These are phyloP conservation scores for Ichneumon xanthorius DNA, from an alignment of 2,888 invertebrate species.

Conservation along the genomic window DNA sequence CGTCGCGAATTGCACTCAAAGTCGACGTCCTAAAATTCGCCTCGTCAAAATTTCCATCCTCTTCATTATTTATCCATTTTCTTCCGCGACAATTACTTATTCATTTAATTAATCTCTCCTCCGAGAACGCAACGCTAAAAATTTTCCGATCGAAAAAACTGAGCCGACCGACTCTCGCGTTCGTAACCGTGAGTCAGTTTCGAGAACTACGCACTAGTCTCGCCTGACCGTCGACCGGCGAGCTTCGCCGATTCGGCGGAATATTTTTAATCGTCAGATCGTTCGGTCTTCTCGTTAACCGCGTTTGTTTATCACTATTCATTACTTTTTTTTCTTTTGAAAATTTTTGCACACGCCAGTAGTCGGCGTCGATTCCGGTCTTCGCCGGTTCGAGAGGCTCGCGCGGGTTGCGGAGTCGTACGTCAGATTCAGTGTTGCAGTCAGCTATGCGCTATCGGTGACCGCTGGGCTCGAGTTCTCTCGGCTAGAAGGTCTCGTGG, in stretches of 20 bases:
- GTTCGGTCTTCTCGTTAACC: constrained; percentile 3
- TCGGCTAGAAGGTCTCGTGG: constrained; percentile 47
- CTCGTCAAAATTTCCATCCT: neutral
- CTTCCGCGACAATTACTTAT: neutral
- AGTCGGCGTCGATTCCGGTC: neutral
- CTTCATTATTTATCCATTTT: neutral
- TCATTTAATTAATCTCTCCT: neutral
- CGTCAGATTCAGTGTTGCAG: constrained; percentile 35
- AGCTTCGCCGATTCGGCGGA: constrained; percentile 9
- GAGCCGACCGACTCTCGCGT: neutral
- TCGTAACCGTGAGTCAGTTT: neutral
- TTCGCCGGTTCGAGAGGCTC: neutral
- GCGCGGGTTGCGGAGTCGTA: neutral
- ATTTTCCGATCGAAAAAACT: neutral
- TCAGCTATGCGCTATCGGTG: constrained; percentile 74
- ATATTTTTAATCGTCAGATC: constrained; percentile 8
- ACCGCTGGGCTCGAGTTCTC: constrained; percentile 76
- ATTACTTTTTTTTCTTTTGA: neutral
- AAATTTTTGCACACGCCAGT: neutral
- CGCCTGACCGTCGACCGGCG: neutral
- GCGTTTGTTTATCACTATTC: neutral
- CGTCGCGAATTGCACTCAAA: neutral
- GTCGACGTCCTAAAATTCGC: neutral
- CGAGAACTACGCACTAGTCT: neutral
- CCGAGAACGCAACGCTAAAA: neutral